phyloP scores from a whole-genome alignment of 2,888 invertebrate genomes.

The Brachynemurus nebulosus region DNA sequence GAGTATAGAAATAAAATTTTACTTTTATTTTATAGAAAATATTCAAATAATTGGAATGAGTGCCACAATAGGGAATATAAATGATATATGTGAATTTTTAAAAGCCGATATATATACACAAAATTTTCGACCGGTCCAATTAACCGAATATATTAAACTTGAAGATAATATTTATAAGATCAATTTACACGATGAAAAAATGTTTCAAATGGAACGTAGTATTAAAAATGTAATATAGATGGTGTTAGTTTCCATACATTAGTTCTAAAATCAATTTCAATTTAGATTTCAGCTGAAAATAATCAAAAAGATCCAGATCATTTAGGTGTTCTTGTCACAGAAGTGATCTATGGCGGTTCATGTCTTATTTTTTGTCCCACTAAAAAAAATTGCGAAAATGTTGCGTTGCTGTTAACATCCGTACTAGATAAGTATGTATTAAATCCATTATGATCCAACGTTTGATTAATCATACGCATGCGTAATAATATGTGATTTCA shows the following conservation, averaged over 20 bases:
- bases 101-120: conserved; percentile 67
- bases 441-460: too few relatives aligned
- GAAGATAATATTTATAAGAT: conserved; percentile 41
- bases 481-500: too few relatives aligned
- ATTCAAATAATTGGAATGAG: conserved; percentile 94
- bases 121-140: conserved; percentile 78
- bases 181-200: conserved; percentile 36
- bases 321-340: conserved; percentile 63
- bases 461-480: too few relatives aligned
- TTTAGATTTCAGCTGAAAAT: conserved; percentile 46
- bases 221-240: conserved; percentile 32
- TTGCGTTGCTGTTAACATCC: conserved; percentile 49
- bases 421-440: neutral
- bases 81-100: conserved; percentile 67
- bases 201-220: conserved; percentile 36
- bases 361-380: conserved; percentile 90
- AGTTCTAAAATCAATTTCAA: neutral
- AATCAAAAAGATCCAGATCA: conserved; percentile 61
- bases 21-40: conserved; percentile 32
- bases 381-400: conserved; percentile 85
- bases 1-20: neutral
- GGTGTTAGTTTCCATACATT: neutral
- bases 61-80: conserved; percentile 87
- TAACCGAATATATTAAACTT: conserved; percentile 72
- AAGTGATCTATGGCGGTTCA: conserved; percentile 64